phyloP scores from a whole-genome alignment of 2,113 vertebrate genomes.

The Notarius lentiginosus region DNA sequence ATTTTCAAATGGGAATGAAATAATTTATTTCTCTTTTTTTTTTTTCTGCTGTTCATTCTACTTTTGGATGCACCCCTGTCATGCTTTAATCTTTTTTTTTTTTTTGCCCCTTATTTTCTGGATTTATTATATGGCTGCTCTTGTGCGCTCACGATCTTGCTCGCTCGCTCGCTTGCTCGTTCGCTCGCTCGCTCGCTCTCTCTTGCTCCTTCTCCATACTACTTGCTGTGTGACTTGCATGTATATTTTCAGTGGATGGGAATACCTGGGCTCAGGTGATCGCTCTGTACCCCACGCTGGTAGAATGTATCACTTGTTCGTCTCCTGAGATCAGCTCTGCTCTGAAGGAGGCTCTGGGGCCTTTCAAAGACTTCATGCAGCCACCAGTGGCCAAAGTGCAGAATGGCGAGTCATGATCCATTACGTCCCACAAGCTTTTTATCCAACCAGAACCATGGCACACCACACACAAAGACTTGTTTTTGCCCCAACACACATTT shows the following conservation, averaged over 20 bases:
- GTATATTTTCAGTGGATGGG: constrained; percentile 81
- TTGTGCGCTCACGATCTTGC: background rate
- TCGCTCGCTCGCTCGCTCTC: too few relatives aligned
- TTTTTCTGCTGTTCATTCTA: background rate
- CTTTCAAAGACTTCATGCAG: constrained; percentile 99
- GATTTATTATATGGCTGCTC: background rate
- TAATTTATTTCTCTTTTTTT: background rate
- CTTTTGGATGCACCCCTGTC: background rate
- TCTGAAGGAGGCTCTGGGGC: constrained; percentile 93
- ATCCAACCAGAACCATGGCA: constrained; percentile 61
- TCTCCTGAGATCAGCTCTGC: constrained; percentile 95
- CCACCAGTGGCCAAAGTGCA: constrained; percentile 92
- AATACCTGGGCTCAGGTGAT: constrained; percentile 98
- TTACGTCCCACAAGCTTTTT: constrained; percentile 30
- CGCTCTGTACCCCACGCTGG: constrained; percentile 93
- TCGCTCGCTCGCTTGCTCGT: background rate
- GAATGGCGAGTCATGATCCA: constrained; percentile 94
- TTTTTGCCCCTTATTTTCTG: background rate
- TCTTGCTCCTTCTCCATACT: too few relatives aligned
- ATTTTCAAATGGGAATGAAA: background rate
- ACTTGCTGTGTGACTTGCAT: too few relatives aligned
- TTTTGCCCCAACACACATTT: constrained; percentile 54
- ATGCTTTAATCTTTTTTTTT: background rate
- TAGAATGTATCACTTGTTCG: constrained; percentile 96
- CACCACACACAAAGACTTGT: constrained; percentile 54